These are phyloP conservation scores for Rhinatrema bivittatum DNA, from an alignment of 2,797 vertebrate species.

Conservation along the genomic window DNA sequence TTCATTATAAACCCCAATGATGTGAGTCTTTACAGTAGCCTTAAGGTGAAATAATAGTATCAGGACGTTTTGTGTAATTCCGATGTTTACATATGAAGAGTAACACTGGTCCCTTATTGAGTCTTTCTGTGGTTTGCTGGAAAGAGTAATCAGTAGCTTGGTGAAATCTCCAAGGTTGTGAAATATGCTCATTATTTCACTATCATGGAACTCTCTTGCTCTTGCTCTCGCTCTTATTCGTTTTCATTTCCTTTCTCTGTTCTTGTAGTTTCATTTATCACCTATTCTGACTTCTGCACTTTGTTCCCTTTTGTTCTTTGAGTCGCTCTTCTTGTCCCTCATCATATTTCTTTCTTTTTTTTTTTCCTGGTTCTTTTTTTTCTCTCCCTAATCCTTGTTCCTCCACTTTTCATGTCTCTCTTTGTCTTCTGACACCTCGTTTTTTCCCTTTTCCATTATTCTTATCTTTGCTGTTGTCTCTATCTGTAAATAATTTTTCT, in stretches of 20 bases:
- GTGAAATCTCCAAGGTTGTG: too few species aligned
- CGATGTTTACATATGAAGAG: rapidly evolving
- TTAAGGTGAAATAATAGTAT: too few species aligned
- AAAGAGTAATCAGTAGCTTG: too few species aligned
- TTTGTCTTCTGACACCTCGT: too few species aligned
- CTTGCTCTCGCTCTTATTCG: neutral
- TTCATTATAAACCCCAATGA: too few species aligned
- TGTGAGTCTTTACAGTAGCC: too few species aligned
- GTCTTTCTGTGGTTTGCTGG: too few species aligned
- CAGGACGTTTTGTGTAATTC: too few species aligned
- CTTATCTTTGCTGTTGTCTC: neutral
- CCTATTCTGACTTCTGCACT: neutral
- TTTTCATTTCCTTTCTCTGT: neutral
- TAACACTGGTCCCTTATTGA: too few species aligned
- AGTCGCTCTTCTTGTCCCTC: conserved; percentile 5
- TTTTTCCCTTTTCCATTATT: neutral
- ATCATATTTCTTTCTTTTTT: conserved; percentile 10
- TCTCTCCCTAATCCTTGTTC: conserved; percentile 25
- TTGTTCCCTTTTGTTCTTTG: conserved; percentile 7
- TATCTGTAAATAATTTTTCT: too few species aligned
- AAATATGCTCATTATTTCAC: too few species aligned
- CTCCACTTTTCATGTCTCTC: conserved; percentile 9
- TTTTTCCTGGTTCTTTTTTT: conserved; percentile 28
- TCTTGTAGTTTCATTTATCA: rapidly evolving
- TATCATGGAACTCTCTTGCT: too few species aligned